Percentiles rank a stretch among this genome's conserved stretches.
phyloP scores from a whole-genome alignment of 2,113 vertebrate species.

The Indicator indicator region DNA sequence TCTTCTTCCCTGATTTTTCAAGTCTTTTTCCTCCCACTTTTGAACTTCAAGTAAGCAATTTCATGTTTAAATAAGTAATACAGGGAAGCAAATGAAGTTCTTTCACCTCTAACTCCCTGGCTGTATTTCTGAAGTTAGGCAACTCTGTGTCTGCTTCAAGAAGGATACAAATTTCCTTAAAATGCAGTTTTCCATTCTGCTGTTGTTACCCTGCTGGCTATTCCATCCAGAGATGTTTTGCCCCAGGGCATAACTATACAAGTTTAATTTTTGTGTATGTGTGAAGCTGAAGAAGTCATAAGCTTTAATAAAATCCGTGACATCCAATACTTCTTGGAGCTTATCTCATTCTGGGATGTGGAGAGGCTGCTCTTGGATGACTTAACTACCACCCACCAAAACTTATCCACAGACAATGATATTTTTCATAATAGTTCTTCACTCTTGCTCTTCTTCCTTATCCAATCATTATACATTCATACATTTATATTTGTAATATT shows the following conservation, averaged over 20 bases:
- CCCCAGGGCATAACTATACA: not conserved
- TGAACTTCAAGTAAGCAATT: not conserved
- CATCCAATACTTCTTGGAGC: not conserved
- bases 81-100: not conserved
- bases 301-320: not conserved
- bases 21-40: not conserved
- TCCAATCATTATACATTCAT: not conserved
- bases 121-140: not conserved
- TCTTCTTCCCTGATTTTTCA: not conserved
- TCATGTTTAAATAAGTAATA: not conserved
- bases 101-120: not conserved
- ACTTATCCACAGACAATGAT: not conserved
- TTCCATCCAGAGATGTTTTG: not conserved
- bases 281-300: not conserved
- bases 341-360: not conserved
- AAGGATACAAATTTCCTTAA: not conserved
- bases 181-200: not conserved
- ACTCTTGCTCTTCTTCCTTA: not conserved
- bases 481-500: not conserved
- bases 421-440: not conserved
- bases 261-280: rapidly evolving
- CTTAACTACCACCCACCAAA: not conserved
- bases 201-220: not conserved
- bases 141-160: not conserved
- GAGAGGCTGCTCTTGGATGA: not conserved